These are phyloP conservation scores for Drosophila differens DNA, from an alignment of 2,888 invertebrate genomes.

Conservation along the genomic window DNA sequence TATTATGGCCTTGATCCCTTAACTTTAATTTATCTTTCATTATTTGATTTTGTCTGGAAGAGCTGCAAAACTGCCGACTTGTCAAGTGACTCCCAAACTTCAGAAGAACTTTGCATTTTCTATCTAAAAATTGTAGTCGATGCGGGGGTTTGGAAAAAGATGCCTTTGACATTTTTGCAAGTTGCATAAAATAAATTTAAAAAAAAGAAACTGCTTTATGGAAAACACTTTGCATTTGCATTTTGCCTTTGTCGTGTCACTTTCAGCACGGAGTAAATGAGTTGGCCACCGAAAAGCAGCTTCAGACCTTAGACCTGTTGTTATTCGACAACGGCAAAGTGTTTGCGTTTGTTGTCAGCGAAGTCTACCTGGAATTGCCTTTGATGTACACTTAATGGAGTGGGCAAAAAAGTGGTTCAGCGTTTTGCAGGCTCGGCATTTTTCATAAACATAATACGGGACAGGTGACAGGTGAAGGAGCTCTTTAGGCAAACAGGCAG, in stretches of 20 bases:
- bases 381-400: slow-evolving; percentile 66
- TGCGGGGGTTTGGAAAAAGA: slow-evolving; percentile 8
- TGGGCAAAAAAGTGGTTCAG: slow-evolving; percentile 38
- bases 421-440: slow-evolving; percentile 47
- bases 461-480: slow-evolving; percentile 63
- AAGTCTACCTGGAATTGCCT: slow-evolving; percentile 63
- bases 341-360: slow-evolving; percentile 40
- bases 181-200: slow-evolving; percentile 80
- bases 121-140: slow-evolving; percentile 22
- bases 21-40: slow-evolving; percentile 13
- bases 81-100: slow-evolving; percentile 27
- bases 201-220: slow-evolving; percentile 63
- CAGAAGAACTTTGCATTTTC: slow-evolving; percentile 15
- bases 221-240: slow-evolving; percentile 70
- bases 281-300: slow-evolving; percentile 36
- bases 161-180: slow-evolving; percentile 74
- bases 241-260: slow-evolving; percentile 60
- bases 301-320: slow-evolving; percentile 17
- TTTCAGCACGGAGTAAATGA: slow-evolving; percentile 52
- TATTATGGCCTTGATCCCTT: not conserved
- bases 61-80: not conserved
- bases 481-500: slow-evolving; percentile 7
- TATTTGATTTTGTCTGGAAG: slow-evolving; percentile 8
- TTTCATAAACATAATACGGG: slow-evolving; percentile 68
- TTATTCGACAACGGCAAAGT: slow-evolving; percentile 28